Base-by-base conservation (phyloP, 2,113 vertebrate genomes). In the Archocentrus centrarchus region DNA sequence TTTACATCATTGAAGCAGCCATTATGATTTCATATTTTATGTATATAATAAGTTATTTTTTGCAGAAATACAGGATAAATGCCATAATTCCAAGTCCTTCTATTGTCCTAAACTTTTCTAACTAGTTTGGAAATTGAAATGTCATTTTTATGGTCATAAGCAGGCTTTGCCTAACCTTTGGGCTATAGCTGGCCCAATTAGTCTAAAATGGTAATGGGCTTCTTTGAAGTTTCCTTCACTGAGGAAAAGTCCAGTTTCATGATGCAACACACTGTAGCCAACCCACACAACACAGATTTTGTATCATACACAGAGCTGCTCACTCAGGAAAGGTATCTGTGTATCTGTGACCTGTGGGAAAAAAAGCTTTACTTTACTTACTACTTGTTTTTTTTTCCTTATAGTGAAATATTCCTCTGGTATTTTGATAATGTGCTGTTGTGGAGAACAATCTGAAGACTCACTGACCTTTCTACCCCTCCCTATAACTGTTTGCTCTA, bases 351-450 rank as follows among this genome's bases (percentile, higher is more conserved):
- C 14, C 6, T 2, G 4, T 50, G 47, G 47, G 24, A 24, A 8
- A 59, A 76, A 86, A 80, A 53, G 18, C 60, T 59, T 66, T 83
- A 73, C 70, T 68, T 44, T 35, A 35, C 35, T 35, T 35, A 35
- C 11, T 47, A 73, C 68, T 58, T 78, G 37, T 82, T 84, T 88
- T 61, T 82, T 77, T 27, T 27, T 18, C n/a, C 9, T 57, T 59
- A 14, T 37, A 27, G 47, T 60, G 44, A 79, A 76, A 82, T 82
- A 89, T 86, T 83, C 70, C 81, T 82, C 47, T 64, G 75, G 77
- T 32, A 68, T 77, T 92, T 86, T 83, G 86, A 90, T 93, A 86
- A 88, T 83, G 50, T 78, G 79, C 32, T 7, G 57, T 77, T 20
- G 81, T 24, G 59, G 27, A 85, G 76, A 59, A 82, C 86, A 87